Conservation (phyloP, 2,888 invertebrate species). For the Leucozona laternaria region DNA sequence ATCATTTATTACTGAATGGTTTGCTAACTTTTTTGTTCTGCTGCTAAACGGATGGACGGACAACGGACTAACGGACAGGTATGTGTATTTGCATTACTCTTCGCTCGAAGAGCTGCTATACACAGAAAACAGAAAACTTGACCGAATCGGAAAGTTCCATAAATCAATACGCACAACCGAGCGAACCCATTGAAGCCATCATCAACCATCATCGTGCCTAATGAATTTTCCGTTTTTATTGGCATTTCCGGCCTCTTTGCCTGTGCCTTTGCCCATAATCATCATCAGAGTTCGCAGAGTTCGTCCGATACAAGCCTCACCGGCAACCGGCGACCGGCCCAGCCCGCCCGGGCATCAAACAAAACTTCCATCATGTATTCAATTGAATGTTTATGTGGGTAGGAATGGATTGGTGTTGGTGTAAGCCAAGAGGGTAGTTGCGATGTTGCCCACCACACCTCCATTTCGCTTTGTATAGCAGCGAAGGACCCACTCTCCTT, state of each 20-base stretch:
- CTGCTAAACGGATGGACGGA: conserved; percentile 27
- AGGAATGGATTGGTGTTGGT: conserved; percentile 20
- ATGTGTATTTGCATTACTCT: conserved; percentile 56
- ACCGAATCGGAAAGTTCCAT: conserved; percentile 69
- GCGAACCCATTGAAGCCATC: conserved; percentile 33
- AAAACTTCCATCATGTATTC: conserved; percentile 58
- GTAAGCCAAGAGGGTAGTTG: conserved; percentile 32
- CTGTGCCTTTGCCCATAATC: neutral
- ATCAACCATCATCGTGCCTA: conserved; percentile 48
- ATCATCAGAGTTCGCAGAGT: conserved; percentile 17
- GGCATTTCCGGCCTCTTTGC: conserved; percentile 60
- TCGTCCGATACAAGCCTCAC: conserved; percentile 4
- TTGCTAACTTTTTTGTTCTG: conserved; percentile 2
- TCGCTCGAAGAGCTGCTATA: conserved; percentile 4
- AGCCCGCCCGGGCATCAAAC: conserved; percentile 14
- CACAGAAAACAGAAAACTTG: conserved; percentile 42
- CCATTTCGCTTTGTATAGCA: conserved; percentile 1
- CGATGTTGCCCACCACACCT: conserved; percentile 32
- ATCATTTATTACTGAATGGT: conserved; percentile 11
- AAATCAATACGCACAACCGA: conserved; percentile 68
- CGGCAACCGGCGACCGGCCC: no score
- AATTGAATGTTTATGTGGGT: neutral
- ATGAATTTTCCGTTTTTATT: conserved; percentile 75
- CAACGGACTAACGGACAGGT: no score
- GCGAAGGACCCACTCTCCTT: conserved; percentile 32